phyloP scores from a whole-genome alignment of 2,797 vertebrate genomes.

The Tragelaphus oryx region DNA sequence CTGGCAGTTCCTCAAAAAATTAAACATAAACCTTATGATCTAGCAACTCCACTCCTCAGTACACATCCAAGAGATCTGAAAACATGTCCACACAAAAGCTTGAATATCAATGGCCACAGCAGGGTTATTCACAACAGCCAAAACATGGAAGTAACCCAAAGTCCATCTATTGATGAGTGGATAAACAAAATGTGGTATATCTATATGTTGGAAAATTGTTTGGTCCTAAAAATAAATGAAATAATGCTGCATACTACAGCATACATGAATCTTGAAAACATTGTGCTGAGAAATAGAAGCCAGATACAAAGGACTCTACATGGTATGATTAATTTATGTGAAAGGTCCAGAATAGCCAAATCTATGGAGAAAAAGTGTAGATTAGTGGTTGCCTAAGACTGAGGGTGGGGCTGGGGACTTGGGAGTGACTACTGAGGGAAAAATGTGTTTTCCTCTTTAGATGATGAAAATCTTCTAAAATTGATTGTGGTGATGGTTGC shows the following conservation, averaged over 20 bases:
- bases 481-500: not conserved
- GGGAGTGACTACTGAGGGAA: not conserved
- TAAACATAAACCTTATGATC: not conserved
- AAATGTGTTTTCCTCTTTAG: not conserved
- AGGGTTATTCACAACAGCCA: not conserved
- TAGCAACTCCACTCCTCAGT: not conserved
- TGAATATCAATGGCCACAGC: not conserved
- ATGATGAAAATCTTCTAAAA: not conserved
- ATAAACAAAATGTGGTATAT: not conserved
- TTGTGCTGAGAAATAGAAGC: not conserved
- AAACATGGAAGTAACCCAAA: not conserved
- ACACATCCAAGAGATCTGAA: not conserved
- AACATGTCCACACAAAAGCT: not conserved
- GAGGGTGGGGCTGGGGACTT: not conserved
- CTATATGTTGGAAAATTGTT: not conserved
- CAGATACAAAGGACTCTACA: not conserved
- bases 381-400: not conserved
- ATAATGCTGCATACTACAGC: not conserved
- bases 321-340: not conserved
- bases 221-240: not conserved
- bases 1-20: not conserved
- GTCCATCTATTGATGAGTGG: not conserved
- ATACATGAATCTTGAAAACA: not conserved
- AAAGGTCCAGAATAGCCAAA: not conserved
- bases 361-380: not conserved